These are phyloP conservation scores for Crematogaster levior DNA, from an alignment of 2,888 invertebrate species.

Conservation along the genomic window DNA sequence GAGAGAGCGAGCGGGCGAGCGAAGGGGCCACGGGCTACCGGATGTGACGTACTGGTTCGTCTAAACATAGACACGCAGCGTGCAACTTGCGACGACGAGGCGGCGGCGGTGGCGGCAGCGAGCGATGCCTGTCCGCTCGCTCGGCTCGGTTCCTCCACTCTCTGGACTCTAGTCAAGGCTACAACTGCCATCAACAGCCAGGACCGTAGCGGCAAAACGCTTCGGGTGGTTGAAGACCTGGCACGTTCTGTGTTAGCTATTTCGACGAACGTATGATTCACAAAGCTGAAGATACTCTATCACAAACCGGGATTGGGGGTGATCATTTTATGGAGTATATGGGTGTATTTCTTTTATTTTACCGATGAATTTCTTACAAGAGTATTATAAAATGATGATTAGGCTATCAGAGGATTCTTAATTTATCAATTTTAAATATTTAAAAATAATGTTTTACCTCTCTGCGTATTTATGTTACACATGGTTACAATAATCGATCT, in stretches of 20 bases:
- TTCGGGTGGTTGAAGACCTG: not conserved
- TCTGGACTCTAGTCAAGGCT: constrained; percentile 69
- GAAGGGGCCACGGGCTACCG: constrained; percentile 77
- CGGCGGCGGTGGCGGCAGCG: constrained; percentile 46
- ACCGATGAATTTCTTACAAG: not conserved
- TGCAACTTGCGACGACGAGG: constrained; percentile 65
- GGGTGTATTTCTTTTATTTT: not conserved
- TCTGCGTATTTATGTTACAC: not conserved
- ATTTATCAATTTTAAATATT: not conserved
- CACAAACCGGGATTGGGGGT: no score
- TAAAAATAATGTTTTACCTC: not conserved
- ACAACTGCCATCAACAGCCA: constrained; percentile 65
- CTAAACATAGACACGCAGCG: constrained; percentile 81
- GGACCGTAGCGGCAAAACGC: constrained; percentile 46
- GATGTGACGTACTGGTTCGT: constrained; percentile 80
- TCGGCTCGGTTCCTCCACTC: constrained; percentile 54
- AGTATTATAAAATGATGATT: no score
- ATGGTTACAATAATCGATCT: not conserved
- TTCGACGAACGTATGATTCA: not conserved
- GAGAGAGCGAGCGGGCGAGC: constrained; percentile 58
- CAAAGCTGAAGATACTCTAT: not conserved
- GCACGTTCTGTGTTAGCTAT: not conserved
- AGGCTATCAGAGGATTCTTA: not conserved
- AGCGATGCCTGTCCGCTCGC: constrained; percentile 65
- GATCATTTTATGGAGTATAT: not conserved